Base-by-base conservation (phyloP, 1,140 invertebrate genomes). In the Amphibalanus amphitrite region DNA sequence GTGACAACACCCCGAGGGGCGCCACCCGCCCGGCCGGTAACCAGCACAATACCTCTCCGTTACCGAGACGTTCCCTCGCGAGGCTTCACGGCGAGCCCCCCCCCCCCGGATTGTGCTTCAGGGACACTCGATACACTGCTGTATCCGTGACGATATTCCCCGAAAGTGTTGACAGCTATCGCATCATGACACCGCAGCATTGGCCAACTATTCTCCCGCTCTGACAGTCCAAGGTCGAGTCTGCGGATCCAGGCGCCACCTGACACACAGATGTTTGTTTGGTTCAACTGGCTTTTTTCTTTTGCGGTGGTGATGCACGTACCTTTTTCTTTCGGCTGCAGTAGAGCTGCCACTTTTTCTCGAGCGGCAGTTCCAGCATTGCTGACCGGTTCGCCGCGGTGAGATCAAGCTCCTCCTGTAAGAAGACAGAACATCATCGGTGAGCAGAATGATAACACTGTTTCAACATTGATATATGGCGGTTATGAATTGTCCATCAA, bases 271-370 rank as follows among this genome's bases (percentile, higher is more conserved):
- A 28, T 13, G 59, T 59, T 28, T n/a, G n/a, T 38, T 6, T 38
- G 33, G 4, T 38, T 38, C 15, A 38, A 38, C 33, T 38, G 33
- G 33, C 33, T 67, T 70, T 26, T 28, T 73, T 28, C 28, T 28
- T 73, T 28, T 29, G 69, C 28, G 25, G 29, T 25, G 47, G 30
- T 40, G 38, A 28, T 69, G 33, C 68, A 33, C 38, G 59, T 33
- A 67, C 72, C 38, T 38, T 78, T 78, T 79, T 81, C 78, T 93
- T 91, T 71, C 91, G 84, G 75, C 91, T 95, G 81, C 93, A 95
- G 82, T 96, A 97, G 76, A 97, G 94, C 82, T 96, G 94, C 93
- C 94, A 97, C 82, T 97, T 97, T 82, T 97, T 97, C 76, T 94
- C 91, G 0, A 90, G 86, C 3, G 93, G 91, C 71, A 97, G 83